A percentile compares a stretch with the other conserved stretches of the same genome.
These are phyloP conservation scores for Perdita meconis DNA, from an alignment of 2,888 invertebrate genomes.

Conservation along the genomic window DNA sequence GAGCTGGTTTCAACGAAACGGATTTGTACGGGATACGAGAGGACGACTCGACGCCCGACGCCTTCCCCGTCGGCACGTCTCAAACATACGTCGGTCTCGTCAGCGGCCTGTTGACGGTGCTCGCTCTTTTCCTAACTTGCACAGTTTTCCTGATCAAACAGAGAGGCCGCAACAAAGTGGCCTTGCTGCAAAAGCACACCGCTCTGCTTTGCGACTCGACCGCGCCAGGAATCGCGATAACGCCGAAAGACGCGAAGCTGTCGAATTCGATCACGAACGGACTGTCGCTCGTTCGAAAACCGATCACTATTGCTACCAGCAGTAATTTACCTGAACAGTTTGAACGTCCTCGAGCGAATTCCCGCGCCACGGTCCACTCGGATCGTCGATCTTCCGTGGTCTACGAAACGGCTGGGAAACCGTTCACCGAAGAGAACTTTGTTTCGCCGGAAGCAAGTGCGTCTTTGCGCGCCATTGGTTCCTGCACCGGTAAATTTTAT, in stretches of 20 bases:
- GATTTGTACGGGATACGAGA: slow-evolving; percentile 67
- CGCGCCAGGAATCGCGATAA: slow-evolving; percentile 86
- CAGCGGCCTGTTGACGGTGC: slow-evolving; percentile 88
- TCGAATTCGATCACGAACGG: slow-evolving; percentile 86
- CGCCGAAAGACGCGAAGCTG: slow-evolving; percentile 87
- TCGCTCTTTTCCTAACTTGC: slow-evolving; percentile 88
- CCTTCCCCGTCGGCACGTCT: slow-evolving; percentile 86
- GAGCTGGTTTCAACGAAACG: slow-evolving; percentile 72
- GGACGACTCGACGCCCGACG: slow-evolving; percentile 85
- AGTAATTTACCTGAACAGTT: slow-evolving; percentile 39
- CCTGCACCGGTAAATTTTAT: slow-evolving; percentile 81
- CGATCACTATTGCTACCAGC: slow-evolving; percentile 8
- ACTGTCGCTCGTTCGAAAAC: slow-evolving; percentile 76
- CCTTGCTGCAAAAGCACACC: slow-evolving; percentile 87
- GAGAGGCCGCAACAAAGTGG: slow-evolving; percentile 88
- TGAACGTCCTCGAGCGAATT: neutral
- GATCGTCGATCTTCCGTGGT: slow-evolving; percentile 71
- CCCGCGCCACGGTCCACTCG: neutral
- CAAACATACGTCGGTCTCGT: slow-evolving; percentile 86
- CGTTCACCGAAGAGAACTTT: slow-evolving; percentile 77
- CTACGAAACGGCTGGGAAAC: slow-evolving; percentile 78
- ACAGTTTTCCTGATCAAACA: slow-evolving; percentile 88
- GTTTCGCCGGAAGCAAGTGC: slow-evolving; percentile 71
- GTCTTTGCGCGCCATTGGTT: slow-evolving; percentile 84
- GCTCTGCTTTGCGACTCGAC: slow-evolving; percentile 86